Percentiles rank a stretch among this genome's conserved stretches.
Evolutionary conservation across 2,797 vertebrate genomes (phyloP).

Genomic region (Microchirus variegatus): DNA sequence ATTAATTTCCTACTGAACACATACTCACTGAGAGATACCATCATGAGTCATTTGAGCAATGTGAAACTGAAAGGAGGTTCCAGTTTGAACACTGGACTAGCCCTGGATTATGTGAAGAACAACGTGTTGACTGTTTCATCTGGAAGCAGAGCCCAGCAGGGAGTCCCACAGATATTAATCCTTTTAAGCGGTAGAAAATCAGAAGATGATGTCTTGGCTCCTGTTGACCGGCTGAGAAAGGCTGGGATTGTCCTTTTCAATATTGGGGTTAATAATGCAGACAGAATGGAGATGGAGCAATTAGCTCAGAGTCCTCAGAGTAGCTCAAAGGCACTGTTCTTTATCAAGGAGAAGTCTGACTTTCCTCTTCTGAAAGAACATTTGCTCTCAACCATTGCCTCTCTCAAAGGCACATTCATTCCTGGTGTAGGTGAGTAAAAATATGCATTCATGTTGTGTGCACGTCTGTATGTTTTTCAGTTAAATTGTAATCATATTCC

Average conservation of each 20-base stretch:
- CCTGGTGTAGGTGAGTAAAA: conserved; percentile 67
- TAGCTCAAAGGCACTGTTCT: conserved; percentile 77
- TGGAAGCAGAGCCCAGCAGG: conserved; percentile 82
- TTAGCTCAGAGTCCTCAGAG: conserved; percentile 82
- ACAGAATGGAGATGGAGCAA: conserved; percentile 79
- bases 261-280: conserved; percentile 79
- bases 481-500: too few species aligned
- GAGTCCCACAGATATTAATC: conserved; percentile 87
- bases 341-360: conserved; percentile 78
- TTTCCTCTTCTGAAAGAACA: conserved; percentile 67
- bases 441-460: neutral
- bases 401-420: conserved; percentile 35
- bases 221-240: conserved; percentile 74
- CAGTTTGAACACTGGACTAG: conserved; percentile 78
- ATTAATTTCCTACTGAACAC: conserved; percentile 80
- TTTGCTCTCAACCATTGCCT: conserved; percentile 59
- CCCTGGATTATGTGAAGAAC: conserved; percentile 82
- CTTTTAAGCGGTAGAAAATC: conserved; percentile 86
- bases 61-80: conserved; percentile 80
- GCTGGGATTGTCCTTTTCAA: conserved; percentile 80
- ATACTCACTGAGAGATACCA: conserved; percentile 75
- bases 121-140: conserved; percentile 79
- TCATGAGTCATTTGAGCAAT: conserved; percentile 74
- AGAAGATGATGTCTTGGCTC: conserved; percentile 76
- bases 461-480: conserved; percentile 3